Evolutionary conservation across 2,888 invertebrate species (phyloP).

Genomic region (Polia nebulosa): DNA sequence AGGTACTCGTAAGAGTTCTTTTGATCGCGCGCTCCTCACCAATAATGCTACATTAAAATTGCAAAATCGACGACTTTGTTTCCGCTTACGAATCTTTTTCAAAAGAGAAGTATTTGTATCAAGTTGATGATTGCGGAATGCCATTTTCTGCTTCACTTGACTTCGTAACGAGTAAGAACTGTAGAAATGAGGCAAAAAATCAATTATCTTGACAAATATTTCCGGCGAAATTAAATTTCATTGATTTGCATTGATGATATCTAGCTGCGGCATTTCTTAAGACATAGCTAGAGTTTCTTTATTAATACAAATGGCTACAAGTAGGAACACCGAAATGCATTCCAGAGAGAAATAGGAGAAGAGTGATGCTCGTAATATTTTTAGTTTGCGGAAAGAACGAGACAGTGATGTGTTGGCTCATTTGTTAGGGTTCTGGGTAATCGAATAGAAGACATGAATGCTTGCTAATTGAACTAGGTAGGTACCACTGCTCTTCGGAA

Average conservation of each 20-base stretch:
- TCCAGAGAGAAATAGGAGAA: slow-evolving; percentile 48
- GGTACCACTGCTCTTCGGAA: slow-evolving; percentile 10
- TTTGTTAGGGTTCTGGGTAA: slow-evolving; percentile 51
- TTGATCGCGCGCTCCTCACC: slow-evolving; percentile 57
- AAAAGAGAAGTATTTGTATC: slow-evolving; percentile 33
- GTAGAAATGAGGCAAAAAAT: slow-evolving; percentile 33
- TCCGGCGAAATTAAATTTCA: slow-evolving; percentile 36
- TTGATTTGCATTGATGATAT: slow-evolving; percentile 45
- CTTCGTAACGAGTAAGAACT: slow-evolving; percentile 19
- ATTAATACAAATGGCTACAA: slow-evolving; percentile 48
- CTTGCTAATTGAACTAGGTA: slow-evolving; percentile 46
- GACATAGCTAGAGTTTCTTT: slow-evolving; percentile 13
- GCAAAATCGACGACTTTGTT: slow-evolving; percentile 55
- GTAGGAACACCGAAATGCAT: slow-evolving; percentile 50
- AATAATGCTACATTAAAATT: slow-evolving; percentile 61
- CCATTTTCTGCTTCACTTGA: slow-evolving; percentile 31
- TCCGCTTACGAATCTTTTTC: slow-evolving; percentile 34
- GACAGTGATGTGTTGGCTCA: slow-evolving; percentile 59
- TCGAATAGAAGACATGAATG: slow-evolving; percentile 53
- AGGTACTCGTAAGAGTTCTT: slow-evolving; percentile 69
- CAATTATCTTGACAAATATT: slow-evolving; percentile 39
- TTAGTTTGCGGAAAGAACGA: slow-evolving; percentile 59
- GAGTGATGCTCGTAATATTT: slow-evolving; percentile 62
- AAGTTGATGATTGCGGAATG: slow-evolving; percentile 34
- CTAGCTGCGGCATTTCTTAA: not conserved